Evolutionary conservation across 2,797 vertebrate species (phyloP), one percentile per base, ranked within the genome.

Genomic region (Pteronotus mesoamericanus): DNA sequence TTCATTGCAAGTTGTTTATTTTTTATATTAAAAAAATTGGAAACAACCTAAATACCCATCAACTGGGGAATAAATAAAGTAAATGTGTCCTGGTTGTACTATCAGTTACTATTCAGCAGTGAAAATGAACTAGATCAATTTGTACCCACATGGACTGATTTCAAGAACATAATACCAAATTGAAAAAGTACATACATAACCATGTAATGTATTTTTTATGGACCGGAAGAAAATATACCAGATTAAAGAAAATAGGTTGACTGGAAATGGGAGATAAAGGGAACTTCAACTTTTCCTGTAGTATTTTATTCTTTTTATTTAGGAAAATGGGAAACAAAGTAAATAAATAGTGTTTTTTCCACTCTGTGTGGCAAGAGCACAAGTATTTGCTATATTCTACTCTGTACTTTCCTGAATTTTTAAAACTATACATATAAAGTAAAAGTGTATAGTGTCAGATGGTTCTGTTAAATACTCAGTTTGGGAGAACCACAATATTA

Each of bases 191-290:
- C 4, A n/a, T 26, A 51, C 24, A 78, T 86, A 92, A 79, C 3
- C 2, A 34, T 51, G 77, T 78, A 48, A 55, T 46, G 19, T 34
- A 72, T 87, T 92, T 86, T 59, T 75, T 34, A 71, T 19, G 53
- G 34, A 15, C 79, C 89, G 46, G 53, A 89, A 82, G 34, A 93
- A 84, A 91, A 91, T 1, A 16, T 39, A 90, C 15, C 55, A 86
- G 84, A 74, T 96, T 83, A 78, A 92, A 93, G 59, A 53, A 94
- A 92, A 85, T 29, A 11, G 37, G 39, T 89, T 89, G 34, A 86
- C 9, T 39, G 21, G 66, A 96, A 75, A 59, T 44, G 4, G 37
- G 61, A 89, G 44, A 83, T 83, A 84, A 86, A 74, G 19, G 21
- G 42, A 53, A 46, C 51, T 37, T 48, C 55, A 79, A 69, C 22